Evolutionary conservation across 2,797 vertebrate genomes (phyloP), one percentile per base, ranked within the genome.

Genomic region (Coendou prehensilis): DNA sequence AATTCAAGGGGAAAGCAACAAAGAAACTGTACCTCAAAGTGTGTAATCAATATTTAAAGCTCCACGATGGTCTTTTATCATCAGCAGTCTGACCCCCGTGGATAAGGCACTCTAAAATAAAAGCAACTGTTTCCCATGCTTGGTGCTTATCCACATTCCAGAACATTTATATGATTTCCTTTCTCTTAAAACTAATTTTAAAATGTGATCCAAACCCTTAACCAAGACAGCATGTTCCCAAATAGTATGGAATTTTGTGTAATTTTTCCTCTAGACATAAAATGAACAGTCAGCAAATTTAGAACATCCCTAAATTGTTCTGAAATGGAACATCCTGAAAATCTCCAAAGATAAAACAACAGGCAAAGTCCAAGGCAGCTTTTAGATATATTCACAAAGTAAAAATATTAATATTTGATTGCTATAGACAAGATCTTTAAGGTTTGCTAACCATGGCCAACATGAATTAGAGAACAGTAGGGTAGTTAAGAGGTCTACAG

Each of bases 181-280:
- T 98, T 97, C 96, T 96, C 97, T 98, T 98, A 98, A 98, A 98
- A 98, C 97, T 97, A 97, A 98, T 98, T 98, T 97, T 97, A 98
- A 98, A 98, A 98, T 98, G 97, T 97, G 96, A 98, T 98, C 96
- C 97, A 98, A 98, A 91, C 82, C 63, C 95, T 97, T 98, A 98
- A 98, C 98, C 96, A 98, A 98, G 98, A 98, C 98, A 98, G 97
- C 97, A 98, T 98, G 98, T 98, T 98, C 95, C 96, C 97, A 98
- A 98, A 98, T 98, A 96, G 96, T 98, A 98, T 95, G 97, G 97
- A 98, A 98, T 98, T 98, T 98, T 95, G 97, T 98, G 97, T 95
- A 98, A 98, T 97, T 98, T 97, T 98, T 98, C 97, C 97, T 97
- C 98, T 95, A 97, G 97, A 98, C 95, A 96, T 97, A 98, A 98